Evolutionary conservation across 1,140 invertebrate genomes (phyloP).

Genomic region (Macrobrachium nipponense): DNA sequence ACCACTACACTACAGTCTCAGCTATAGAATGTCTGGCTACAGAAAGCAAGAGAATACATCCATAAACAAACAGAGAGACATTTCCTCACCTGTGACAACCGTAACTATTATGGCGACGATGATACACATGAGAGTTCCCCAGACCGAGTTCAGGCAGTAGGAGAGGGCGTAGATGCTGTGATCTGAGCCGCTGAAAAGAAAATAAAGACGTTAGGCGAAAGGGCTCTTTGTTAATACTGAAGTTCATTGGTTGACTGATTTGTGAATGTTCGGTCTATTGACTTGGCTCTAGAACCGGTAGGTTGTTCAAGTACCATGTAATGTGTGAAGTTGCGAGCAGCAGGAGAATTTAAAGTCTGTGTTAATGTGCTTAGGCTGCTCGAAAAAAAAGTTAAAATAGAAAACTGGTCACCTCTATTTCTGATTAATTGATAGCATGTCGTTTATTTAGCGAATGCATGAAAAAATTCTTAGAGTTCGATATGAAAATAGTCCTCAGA

Average conservation of each 20-base stretch:
- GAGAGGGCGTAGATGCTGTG: constrained; percentile 50
- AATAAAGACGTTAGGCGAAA: neutral
- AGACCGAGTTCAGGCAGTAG: constrained; percentile 60
- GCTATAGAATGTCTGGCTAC: neutral
- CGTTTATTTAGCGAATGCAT: too few species aligned
- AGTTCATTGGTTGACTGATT: neutral
- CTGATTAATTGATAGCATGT: too few species aligned
- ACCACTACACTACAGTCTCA: neutral
- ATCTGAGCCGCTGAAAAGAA: constrained; percentile 6
- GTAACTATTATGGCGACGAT: constrained; percentile 32
- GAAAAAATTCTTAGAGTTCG: too few species aligned
- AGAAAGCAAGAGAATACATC: neutral
- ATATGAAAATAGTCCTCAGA: too few species aligned
- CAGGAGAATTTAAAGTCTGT: too few species aligned
- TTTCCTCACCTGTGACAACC: constrained; percentile 31
- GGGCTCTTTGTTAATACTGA: neutral
- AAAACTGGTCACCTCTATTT: too few species aligned
- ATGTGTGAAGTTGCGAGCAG: too few species aligned
- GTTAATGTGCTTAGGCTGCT: too few species aligned
- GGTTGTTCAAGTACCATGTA: too few species aligned
- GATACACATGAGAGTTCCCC: constrained; percentile 52
- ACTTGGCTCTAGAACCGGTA: too few species aligned
- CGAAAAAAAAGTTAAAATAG: too few species aligned
- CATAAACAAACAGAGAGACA: neutral
- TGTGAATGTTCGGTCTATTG: too few species aligned